Evolutionary conservation across 2,797 vertebrate species (phyloP).

Genomic region (Gymnoscopelus braueri): DNA sequence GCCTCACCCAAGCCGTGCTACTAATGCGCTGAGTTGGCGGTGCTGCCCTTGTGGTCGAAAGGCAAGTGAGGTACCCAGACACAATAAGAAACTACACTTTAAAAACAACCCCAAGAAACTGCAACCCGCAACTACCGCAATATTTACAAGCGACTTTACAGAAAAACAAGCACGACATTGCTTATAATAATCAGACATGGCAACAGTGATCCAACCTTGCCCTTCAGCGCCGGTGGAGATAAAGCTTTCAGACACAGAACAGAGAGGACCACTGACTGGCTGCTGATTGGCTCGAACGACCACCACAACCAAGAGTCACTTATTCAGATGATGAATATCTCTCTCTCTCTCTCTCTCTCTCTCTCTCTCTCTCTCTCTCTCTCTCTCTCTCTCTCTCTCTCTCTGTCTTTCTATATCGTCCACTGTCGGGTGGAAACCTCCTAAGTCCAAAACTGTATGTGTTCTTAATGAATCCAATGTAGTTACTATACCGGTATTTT

Average conservation of each 20-base stretch:
- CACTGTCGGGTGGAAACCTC: background rate
- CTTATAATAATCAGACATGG: too few species aligned
- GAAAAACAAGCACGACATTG: too few species aligned
- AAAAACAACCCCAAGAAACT: too few species aligned
- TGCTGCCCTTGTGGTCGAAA: too few species aligned
- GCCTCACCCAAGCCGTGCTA: too few species aligned
- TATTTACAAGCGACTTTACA: too few species aligned
- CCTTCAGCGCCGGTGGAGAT: slow-evolving; percentile 13
- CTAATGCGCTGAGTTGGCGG: too few species aligned
- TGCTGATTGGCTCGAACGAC: slow-evolving; percentile 35
- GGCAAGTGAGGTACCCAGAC: too few species aligned
- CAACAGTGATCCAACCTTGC: slow-evolving; percentile 11
- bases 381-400: slow-evolving; percentile 35
- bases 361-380: slow-evolving; percentile 13
- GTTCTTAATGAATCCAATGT: too few species aligned
- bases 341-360: slow-evolving; percentile 25
- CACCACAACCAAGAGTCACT: slow-evolving; percentile 45
- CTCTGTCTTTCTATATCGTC: background rate
- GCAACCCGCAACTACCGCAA: too few species aligned
- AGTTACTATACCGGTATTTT: too few species aligned
- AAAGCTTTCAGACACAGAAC: slow-evolving; percentile 20
- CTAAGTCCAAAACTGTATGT: background rate
- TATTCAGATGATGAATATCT: slow-evolving; percentile 48
- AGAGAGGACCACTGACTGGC: slow-evolving; percentile 28
- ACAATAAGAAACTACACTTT: too few species aligned